A percentile compares a stretch with the other conserved stretches of the same genome.
Evolutionary conservation across 2,113 vertebrate species (phyloP).

Genomic region (crab-eating macaque (Macaca fascicularis)): T2T-MFA8v1.1 NC_088377.1:125625501-125626000

Average conservation of each 20-base stretch:
- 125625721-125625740: neutral
- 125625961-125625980: neutral
- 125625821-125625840: neutral
- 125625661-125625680: neutral
- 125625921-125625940: neutral
- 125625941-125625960: neutral
- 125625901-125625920: neutral
- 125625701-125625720: neutral
- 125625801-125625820: neutral
- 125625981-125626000: neutral
- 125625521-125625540: neutral
- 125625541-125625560: neutral
- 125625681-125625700: neutral
- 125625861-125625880: neutral
- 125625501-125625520: neutral
- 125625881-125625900: neutral
- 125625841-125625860: neutral
- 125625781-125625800: neutral
- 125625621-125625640: neutral
- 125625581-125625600: neutral
- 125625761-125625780: neutral
- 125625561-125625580: neutral
- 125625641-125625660: neutral
- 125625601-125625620: neutral
- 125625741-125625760: neutral